phyloP scores from a whole-genome alignment of 1,140 invertebrate species.

The Mactra quadrangularis region DNA sequence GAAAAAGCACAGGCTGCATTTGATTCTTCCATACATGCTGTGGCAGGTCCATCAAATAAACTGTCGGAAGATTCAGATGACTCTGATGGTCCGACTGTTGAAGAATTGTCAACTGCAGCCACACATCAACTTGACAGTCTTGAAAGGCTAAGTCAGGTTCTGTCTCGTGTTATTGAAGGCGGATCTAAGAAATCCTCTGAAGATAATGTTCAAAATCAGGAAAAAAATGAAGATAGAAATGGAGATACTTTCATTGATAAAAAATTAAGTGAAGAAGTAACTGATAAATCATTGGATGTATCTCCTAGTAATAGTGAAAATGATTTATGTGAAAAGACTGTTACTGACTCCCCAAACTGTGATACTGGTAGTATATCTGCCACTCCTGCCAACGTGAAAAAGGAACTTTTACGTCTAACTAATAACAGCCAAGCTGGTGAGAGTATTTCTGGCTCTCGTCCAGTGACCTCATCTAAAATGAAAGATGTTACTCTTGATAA shows the following conservation, averaged over 20 bases:
- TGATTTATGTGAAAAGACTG: conserved; percentile 9
- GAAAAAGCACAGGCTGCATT: conserved; percentile 39
- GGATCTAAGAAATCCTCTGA: not conserved
- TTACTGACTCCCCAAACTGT: conserved; percentile 32
- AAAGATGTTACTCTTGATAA: conserved; percentile 69
- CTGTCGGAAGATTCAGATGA: conserved; percentile 42
- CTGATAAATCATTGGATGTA: conserved; percentile 20
- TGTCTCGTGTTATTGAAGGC: conserved; percentile 50
- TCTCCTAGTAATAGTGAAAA: conserved; percentile 7
- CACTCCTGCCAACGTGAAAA: conserved; percentile 43
- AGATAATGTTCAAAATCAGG: conserved; percentile 43
- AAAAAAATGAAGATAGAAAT: conserved; percentile 9
- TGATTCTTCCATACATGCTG: conserved; percentile 33
- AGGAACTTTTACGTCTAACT: conserved; percentile 60
- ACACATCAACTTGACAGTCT: conserved; percentile 51
- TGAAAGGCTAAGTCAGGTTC: conserved; percentile 46
- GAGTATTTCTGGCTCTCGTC: conserved; percentile 31
- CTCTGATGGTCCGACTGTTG: conserved; percentile 39
- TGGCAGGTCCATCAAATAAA: conserved; percentile 31
- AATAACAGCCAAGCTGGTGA: conserved; percentile 50
- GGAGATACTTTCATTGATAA: conserved; percentile 29
- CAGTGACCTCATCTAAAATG: conserved; percentile 56
- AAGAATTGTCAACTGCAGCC: conserved; percentile 47
- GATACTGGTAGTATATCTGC: conserved; percentile 46
- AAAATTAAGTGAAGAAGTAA: not conserved